These are phyloP conservation scores for Cynoglossus semilaevis DNA, from an alignment of 2,113 vertebrate species.

Conservation along the genomic window DNA sequence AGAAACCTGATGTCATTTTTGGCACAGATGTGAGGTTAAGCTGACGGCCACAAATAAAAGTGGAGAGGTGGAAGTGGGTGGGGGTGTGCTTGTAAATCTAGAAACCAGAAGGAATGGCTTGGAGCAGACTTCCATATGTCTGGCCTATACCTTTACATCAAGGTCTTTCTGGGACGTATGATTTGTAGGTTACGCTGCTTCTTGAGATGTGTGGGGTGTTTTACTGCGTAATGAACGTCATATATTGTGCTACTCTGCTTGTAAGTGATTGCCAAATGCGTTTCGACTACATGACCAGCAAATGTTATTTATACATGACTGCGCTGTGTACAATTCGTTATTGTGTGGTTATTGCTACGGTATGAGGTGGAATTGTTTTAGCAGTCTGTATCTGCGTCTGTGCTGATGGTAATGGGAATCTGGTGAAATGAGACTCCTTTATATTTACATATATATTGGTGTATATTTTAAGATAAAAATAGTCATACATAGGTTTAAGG, in stretches of 20 bases:
- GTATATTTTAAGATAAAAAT: too few species aligned
- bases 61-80: constrained; percentile 35
- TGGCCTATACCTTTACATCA: constrained; percentile 13
- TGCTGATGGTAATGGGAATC: too few species aligned
- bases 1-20: constrained; percentile 45
- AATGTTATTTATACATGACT: neutral
- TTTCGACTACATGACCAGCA: constrained; percentile 1
- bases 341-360: too few species aligned
- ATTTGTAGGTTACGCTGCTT: constrained; percentile 9
- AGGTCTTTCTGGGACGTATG: neutral
- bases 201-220: constrained; percentile 14
- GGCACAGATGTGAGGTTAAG: constrained; percentile 18
- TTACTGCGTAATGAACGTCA: constrained; percentile 1
- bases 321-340: too few species aligned
- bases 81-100: constrained; percentile 54
- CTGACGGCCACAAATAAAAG: constrained; percentile 43
- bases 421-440: too few species aligned
- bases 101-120: constrained; percentile 43
- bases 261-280: constrained; percentile 8
- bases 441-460: too few species aligned
- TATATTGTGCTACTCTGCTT: neutral
- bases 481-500: too few species aligned
- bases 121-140: constrained; percentile 38
- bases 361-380: too few species aligned
- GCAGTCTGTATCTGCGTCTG: too few species aligned